These are phyloP conservation scores for Lipotes vexillifer DNA, from an alignment of 2,113 vertebrate species.

Conservation along the genomic window DNA sequence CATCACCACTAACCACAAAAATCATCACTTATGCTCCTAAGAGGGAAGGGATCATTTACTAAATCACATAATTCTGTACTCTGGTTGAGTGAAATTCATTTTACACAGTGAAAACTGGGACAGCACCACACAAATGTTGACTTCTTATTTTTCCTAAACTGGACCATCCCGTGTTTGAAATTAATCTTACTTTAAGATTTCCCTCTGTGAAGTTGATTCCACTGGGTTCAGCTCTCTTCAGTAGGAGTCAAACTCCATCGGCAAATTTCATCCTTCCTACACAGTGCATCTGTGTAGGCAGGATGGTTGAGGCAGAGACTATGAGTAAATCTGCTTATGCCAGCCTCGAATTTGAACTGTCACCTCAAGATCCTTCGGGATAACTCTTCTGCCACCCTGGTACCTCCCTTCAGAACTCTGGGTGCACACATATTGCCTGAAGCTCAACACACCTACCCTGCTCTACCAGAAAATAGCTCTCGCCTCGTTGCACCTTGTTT, in stretches of 20 bases:
- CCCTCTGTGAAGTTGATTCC: not conserved
- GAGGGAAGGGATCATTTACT: not conserved
- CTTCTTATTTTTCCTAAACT: not conserved
- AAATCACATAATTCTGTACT: constrained; percentile 26
- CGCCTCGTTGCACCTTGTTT: not conserved
- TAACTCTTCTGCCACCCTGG: not conserved
- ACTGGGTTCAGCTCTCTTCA: not conserved
- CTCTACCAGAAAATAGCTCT: not conserved
- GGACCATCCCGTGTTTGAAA: not conserved
- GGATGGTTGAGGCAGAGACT: not conserved
- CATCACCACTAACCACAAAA: constrained; percentile 47
- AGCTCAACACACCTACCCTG: not conserved
- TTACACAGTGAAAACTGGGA: not conserved
- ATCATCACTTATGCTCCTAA: constrained; percentile 19
- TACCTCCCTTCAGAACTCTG: not conserved
- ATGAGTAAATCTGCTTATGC: not conserved
- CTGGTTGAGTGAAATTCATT: not conserved
- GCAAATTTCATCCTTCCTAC: not conserved
- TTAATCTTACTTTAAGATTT: not conserved
- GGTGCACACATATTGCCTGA: not conserved
- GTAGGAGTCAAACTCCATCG: not conserved
- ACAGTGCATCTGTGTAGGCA: not conserved
- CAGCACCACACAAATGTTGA: not conserved
- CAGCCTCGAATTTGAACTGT: not conserved
- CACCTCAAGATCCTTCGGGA: not conserved